Evolutionary conservation across 2,113 vertebrate genomes (phyloP).

Genomic region (Laticauda laticaudata): DNA sequence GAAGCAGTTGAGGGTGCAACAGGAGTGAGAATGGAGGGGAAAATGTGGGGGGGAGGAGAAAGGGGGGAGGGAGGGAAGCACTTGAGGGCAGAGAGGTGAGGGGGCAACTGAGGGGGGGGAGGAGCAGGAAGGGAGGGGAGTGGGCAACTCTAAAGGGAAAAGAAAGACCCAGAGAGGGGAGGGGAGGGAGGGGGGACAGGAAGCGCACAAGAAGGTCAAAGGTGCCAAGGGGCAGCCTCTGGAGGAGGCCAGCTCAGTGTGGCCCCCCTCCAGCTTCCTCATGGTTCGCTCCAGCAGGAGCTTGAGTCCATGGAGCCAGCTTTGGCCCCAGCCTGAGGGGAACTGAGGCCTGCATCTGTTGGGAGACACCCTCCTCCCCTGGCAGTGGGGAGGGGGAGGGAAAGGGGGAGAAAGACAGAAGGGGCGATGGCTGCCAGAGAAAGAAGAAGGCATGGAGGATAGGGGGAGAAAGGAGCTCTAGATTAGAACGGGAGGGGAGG

Average conservation of each 20-base stretch:
- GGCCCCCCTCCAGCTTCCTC: too few species aligned
- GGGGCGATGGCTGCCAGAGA: too few species aligned
- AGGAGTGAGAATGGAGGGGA: too few species aligned
- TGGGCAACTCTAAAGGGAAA: too few species aligned
- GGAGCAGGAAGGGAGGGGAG: background rate
- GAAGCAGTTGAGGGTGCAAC: too few species aligned
- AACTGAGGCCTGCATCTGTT: background rate
- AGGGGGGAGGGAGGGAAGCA: too few species aligned
- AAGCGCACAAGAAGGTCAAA: background rate
- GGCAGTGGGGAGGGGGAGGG: conserved; percentile 47
- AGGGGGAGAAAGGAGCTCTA: background rate
- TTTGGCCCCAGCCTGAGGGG: background rate
- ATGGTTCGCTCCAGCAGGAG: background rate
- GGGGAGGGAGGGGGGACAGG: background rate
- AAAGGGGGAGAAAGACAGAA: background rate
- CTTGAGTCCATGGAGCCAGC: background rate
- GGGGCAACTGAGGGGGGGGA: background rate
- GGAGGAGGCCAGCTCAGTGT: background rate
- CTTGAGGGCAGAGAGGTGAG: too few species aligned
- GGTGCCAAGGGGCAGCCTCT: background rate
- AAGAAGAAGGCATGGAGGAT: too few species aligned
- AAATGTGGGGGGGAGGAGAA: too few species aligned
- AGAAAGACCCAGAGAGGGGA: background rate
- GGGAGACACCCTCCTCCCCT: conserved; percentile 39
- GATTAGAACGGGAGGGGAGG: too few species aligned